Base-by-base conservation (phyloP, 2,888 invertebrate species). In the Nineta flava region DNA sequence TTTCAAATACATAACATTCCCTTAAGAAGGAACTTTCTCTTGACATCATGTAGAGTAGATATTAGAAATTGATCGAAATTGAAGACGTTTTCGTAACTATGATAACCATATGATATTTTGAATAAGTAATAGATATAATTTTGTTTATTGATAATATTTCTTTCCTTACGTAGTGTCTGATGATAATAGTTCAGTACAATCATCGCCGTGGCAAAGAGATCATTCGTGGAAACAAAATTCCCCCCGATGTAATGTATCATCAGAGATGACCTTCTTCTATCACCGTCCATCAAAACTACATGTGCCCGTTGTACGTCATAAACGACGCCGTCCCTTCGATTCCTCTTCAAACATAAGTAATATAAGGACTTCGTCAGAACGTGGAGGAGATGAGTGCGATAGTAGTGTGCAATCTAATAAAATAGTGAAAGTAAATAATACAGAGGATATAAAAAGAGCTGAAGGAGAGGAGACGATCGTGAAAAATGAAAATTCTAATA, bases 141-240 rank as follows among this genome's bases (percentile, higher is more conserved):
- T 26, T 7, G 7, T 38, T 38, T 38, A 38, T 15, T 13, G 12
- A 38, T 12, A 15, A 13, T 48, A 12, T 31, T 51, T 53, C 48
- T 47, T 44, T 52, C 44, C 50, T 43, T 54, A 65, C 65, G 47
- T 59, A 83, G 82, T 85, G 69, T 87, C 88, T 61, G 90, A 90
- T 73, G 90, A 90, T 69, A 90, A 87, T 71, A 87, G 86, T 63
- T 90, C 88, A 56, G 78, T 90, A 64, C 87, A 88, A 67, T 88
- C 88, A 57, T 90, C 88, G 61, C 90, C 88, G 53, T 88, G 88
- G 86, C 86, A 87, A 69, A 77, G 88, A 59, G 88, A 90, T 68
- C 87, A 87, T 70, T 83, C 84, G 64, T 90, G 88, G 87, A 88
- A 88, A 68, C 88, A 88, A 68, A 71, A 79, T 55, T 73, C 77